Base-by-base conservation (phyloP, 2,113 vertebrate genomes). In the Platichthys flesus region DNA sequence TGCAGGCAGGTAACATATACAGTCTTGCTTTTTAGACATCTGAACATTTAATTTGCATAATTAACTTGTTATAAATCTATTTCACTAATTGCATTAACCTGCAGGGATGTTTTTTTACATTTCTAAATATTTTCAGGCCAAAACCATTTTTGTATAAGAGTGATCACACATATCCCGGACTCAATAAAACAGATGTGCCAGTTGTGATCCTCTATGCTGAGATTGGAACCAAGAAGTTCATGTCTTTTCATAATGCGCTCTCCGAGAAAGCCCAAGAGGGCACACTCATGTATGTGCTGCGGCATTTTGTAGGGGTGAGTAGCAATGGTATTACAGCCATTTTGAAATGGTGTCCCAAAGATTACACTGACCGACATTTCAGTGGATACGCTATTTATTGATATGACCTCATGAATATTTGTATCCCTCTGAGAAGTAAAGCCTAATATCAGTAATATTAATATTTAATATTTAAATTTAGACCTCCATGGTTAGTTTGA, bases 151-250 rank as follows among this genome's bases (percentile, higher is more conserved):
- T 99, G 54, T 97, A 95, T 92, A 96, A 97, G 91, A 94, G 85
- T 59, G 98, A 99, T 82, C 98, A 98, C 90, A 95, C 81, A 82
- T 98, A 96, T 90, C 96, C 96, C 42, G 51, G 94, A 51, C 76
- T 91, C 35, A 96, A 94, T 84, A 93, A 93, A 69, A 93, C 95
- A 2, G 93, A 92, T 49, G 86, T 91, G 42, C 96, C 97, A 15
- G 93, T 98, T 42, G 93, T 95, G 86, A 91, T 99, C 86, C 95
- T 99, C 6, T 99, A 99, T 88, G 97, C 96, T 71, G 97, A 99
- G 95, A 92, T 99, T 24, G 98, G 98, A 82, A 99, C 97, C 0
- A 97, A 95, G 89, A 94, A 93, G 28, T 99, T 99, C 76, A 93
- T 79, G 60, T 92, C 90, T 58, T 98, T 99, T 92, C 98, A 99